These are phyloP conservation scores for Bryconaethiops microstoma DNA, from an alignment of 2,797 vertebrate genomes.

Conservation along the genomic window DNA sequence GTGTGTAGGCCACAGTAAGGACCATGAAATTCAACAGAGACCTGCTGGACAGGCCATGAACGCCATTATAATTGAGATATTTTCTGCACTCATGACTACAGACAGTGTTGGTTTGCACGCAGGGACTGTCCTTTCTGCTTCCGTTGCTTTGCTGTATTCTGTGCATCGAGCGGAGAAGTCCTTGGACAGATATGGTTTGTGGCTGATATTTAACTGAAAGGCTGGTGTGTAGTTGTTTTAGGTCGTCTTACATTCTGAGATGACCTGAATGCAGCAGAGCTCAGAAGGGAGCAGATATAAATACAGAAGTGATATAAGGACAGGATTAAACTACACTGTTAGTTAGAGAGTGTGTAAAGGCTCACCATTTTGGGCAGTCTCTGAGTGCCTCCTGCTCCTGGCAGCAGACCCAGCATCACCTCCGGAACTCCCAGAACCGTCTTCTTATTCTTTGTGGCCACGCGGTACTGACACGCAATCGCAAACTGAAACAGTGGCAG, in stretches of 20 bases:
- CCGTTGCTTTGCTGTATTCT: too few species aligned
- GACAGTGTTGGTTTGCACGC: too few species aligned
- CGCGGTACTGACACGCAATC: conserved; percentile 82
- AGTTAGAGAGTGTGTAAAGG: conserved; percentile 16
- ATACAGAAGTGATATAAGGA: not conserved
- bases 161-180: too few species aligned
- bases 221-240: not conserved
- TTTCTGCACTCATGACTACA: too few species aligned
- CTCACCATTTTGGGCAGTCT: conserved; percentile 85
- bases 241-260: not conserved
- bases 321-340: too few species aligned
- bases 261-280: not conserved
- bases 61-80: too few species aligned
- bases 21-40: too few species aligned
- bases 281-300: not conserved
- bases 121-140: too few species aligned
- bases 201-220: too few species aligned
- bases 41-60: too few species aligned
- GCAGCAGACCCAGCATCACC: conserved; percentile 84
- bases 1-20: too few species aligned
- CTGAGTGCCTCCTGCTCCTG: conserved; percentile 86
- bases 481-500: conserved; percentile 72
- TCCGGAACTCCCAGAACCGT: conserved; percentile 81
- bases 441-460: conserved; percentile 83
- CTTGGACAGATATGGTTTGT: too few species aligned